Evolutionary conservation across 2,888 invertebrate genomes (phyloP), one percentile per base, ranked within the genome.

Genomic region (Fabriciana adippe): DNA sequence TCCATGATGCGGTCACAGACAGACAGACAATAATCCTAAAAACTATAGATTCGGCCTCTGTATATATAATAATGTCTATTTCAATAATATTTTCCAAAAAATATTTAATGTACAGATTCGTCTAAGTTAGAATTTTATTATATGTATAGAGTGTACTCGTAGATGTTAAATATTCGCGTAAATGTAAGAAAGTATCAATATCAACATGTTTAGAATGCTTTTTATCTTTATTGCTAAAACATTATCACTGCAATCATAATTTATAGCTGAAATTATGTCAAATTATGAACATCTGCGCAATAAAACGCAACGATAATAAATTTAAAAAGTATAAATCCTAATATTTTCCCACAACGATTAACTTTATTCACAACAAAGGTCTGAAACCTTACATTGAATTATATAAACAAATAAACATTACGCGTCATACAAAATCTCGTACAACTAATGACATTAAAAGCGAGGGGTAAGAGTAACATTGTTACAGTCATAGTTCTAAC

Each of bases 361-460:
- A 85, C 78, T 80, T 80, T 78, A 77, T 77, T 72, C 76, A 26
- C 26, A 26, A 83, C 82, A 87, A 88, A 83, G 84, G 87, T 80
- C 85, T 86, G 87, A 84, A 89, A 88, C 79, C 82, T 79, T 82
- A 78, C 80, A 78, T 80, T 80, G 87, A 88, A 82, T 86, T 90
- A 89, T 86, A 89, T 89, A 91, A 91, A 91, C 90, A 91, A 90
- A 89, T 87, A 89, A 86, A 85, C 86, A 89, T 88, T 87, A 89
- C 84, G 85, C 87, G 84, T 87, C 83, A 83, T 87, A 88, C 83
- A 80, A 89, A 88, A 90, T 90, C 89, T 90, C 86, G 88, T 87
- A 85, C 87, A 88, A 86, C 90, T 92, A 92, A 92, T 92, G 91
- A 90, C 85, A 85, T 85, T 87, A 86, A 87, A 88, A 87, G 89